Base-by-base conservation (phyloP, 2,113 vertebrate genomes). In the Hyla sarda region DNA sequence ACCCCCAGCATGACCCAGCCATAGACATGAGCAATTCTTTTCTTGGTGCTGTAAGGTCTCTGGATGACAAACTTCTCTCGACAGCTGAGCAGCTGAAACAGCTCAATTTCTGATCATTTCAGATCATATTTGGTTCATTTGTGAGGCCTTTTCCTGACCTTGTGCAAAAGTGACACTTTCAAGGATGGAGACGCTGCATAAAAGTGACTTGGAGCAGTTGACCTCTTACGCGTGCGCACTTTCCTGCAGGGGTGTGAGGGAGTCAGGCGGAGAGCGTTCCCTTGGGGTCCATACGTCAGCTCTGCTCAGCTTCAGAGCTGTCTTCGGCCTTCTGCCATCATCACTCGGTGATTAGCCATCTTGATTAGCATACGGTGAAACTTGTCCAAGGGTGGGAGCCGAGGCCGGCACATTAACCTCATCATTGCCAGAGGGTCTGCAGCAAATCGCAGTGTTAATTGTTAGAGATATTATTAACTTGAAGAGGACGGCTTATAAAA, bases 231-330 rank as follows among this genome's bases (percentile, higher is more conserved):
- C 48, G 54, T 71, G 82, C 48, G 67, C 82, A 54, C 28, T 48
- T 5, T 54, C 48, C 19, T 62, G 82, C 34, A n/a, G 82, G 32
- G 16, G 30, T 69, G 82, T 58, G 11, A 58, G 3, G 41, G 82
- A 34, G 45, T 32, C 82, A 25, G 72, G 71, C 52, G 34, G 56
- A 75, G 71, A 58, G 34, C 74, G 82, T 76, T 56, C 50, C 82
- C 72, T 84, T 37, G 7, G 54, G 82, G 82, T 54, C 71, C 21
- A 23, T 4, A 34, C 47, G 82, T 84, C 82, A 84, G 23, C 11
- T 84, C 52, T 32, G 54, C 54, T 84, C 54, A 84, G n/a, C 34
- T 34, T 75, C 71, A 60, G 12, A 30, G 54, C 52, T 16, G 25
- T 84, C 32, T 45, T 16, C 8, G 25, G 71, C 50, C 82, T 56